phyloP scores from a whole-genome alignment of 2,888 invertebrate species.

The Xanthorhoe designata region DNA sequence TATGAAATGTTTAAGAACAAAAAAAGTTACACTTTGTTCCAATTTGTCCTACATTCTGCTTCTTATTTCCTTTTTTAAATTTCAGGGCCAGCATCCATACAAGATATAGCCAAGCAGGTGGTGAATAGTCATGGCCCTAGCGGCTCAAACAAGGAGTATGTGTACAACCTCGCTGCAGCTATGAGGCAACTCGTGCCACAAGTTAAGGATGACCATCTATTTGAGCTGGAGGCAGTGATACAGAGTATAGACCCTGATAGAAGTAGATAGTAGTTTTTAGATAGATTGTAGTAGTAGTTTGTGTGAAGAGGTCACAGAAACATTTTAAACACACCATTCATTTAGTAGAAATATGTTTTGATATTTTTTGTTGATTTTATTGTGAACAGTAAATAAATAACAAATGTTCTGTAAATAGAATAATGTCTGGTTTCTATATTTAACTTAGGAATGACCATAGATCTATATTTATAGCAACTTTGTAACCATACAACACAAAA shows the following conservation, averaged over 20 bases:
- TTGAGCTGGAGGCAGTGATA: constrained; percentile 87
- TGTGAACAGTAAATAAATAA: not conserved
- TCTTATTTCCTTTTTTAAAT: constrained; percentile 59
- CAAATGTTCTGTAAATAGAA: not conserved
- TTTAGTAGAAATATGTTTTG: not conserved
- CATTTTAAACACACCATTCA: not conserved
- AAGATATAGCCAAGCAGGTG: constrained; percentile 93
- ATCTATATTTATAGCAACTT: no score
- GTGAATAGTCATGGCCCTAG: constrained; percentile 91
- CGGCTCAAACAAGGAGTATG: constrained; percentile 96
- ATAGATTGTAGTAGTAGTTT: not conserved
- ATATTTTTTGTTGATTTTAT: not conserved
- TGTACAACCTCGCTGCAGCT: constrained; percentile 92
- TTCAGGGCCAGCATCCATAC: constrained; percentile 89
- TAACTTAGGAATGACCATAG: no score
- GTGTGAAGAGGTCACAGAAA: not conserved
- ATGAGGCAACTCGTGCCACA: constrained; percentile 91
- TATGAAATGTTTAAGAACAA: no score
- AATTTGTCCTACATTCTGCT: not conserved
- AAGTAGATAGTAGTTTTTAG: constrained; percentile 22
- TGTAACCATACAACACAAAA: no score
- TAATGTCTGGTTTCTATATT: no score
- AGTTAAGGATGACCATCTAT: constrained; percentile 91
- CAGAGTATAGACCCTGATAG: constrained; percentile 54
- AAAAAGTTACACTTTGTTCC: no score